Evolutionary conservation across 1,140 invertebrate genomes (phyloP).

Genomic region (Limonius californicus): DNA sequence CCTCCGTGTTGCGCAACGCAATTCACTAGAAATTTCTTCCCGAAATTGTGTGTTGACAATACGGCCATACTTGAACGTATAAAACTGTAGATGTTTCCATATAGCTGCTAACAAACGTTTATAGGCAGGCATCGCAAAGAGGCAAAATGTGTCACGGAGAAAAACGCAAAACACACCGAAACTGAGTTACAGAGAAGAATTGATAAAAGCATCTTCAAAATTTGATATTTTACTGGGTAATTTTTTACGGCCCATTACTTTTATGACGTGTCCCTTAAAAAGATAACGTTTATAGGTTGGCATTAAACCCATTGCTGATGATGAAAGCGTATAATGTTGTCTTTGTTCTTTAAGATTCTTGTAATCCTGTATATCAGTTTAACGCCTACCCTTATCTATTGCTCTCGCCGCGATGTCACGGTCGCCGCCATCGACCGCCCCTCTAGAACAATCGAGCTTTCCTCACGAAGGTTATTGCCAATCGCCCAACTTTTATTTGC

Average conservation of each 20-base stretch:
- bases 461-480: slow-evolving; percentile 7
- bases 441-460: not conserved
- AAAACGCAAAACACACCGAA: not conserved
- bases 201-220: slow-evolving; percentile 13
- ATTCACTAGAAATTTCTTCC: no score
- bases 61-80: no score
- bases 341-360: slow-evolving; percentile 12
- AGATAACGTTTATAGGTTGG: slow-evolving; percentile 9
- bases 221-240: slow-evolving; percentile 10
- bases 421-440: not conserved
- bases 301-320: slow-evolving; percentile 8
- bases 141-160: no score
- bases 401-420: not conserved
- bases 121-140: no score
- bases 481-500: slow-evolving; percentile 6
- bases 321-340: slow-evolving; percentile 3
- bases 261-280: slow-evolving; percentile 9
- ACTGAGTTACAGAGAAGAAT: not conserved
- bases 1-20: no score
- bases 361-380: not conserved
- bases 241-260: slow-evolving; percentile 9
- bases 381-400: not conserved
- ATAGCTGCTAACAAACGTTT: no score
- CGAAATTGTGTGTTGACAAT: no score
- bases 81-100: no score